A percentile compares a stretch with the other conserved stretches of the same genome.
phyloP scores from a whole-genome alignment of 2,888 invertebrate species.

The Caenorhabditis macrosperma region DNA sequence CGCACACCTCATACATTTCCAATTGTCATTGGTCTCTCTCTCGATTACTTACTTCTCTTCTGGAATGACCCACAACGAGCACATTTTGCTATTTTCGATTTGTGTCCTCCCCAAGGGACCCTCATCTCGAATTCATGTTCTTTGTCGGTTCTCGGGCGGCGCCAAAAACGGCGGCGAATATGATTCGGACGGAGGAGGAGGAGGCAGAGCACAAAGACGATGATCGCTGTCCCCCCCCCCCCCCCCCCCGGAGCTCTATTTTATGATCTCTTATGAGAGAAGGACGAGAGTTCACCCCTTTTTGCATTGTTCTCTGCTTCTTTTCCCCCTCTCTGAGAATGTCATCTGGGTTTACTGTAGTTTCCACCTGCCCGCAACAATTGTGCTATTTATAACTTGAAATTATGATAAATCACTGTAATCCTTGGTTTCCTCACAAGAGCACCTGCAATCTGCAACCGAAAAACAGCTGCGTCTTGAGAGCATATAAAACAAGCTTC shows the following conservation, averaged over 20 bases:
- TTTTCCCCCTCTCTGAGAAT: not conserved
- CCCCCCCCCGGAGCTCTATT: slow-evolving; percentile 32
- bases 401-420: not conserved
- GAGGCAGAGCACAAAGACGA: slow-evolving; percentile 6
- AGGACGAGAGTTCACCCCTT: no score
- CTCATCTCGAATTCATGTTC: not conserved
- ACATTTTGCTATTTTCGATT: not conserved
- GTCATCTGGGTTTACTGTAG: not conserved
- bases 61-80: not conserved
- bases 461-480: not conserved
- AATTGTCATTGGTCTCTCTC: not conserved
- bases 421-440: not conserved
- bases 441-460: not conserved
- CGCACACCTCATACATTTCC: not conserved
- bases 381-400: not conserved
- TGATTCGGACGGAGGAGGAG: slow-evolving; percentile 1
- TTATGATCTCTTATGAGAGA: slow-evolving; percentile 51
- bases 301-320: not conserved
- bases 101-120: not conserved
- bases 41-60: not conserved
- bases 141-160: not conserved
- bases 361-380: not conserved
- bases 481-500: not conserved
- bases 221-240: slow-evolving; percentile 9
- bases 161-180: slow-evolving; percentile 1